Conservation (phyloP, 2,113 vertebrate species). For the Zonotrichia leucophrys region DNA sequence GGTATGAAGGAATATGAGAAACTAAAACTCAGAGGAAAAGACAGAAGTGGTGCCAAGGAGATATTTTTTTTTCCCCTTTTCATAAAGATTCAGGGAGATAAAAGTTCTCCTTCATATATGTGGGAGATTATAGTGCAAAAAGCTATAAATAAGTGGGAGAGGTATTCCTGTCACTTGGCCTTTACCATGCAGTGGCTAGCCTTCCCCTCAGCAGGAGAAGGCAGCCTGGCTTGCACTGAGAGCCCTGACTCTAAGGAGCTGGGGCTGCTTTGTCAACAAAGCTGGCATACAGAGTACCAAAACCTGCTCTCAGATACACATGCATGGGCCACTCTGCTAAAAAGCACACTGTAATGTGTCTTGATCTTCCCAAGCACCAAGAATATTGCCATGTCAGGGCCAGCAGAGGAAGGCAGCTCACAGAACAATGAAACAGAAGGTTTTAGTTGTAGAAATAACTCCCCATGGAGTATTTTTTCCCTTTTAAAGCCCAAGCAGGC, state of each 20-base stretch:
- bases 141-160: neutral
- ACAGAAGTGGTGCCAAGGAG: neutral
- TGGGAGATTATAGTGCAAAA: neutral
- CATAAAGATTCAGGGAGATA: neutral
- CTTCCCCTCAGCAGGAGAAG: neutral
- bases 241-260: neutral
- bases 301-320: neutral
- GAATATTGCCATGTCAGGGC: neutral
- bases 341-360: neutral
- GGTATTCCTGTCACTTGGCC: neutral
- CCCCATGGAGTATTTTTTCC: neutral
- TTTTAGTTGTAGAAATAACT: neutral
- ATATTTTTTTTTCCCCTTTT: neutral
- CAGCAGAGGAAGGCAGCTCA: neutral
- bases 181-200: neutral
- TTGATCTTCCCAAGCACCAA: neutral
- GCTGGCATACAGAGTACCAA: neutral
- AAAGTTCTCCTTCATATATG: neutral
- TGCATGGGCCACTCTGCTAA: accelerated
- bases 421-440: neutral
- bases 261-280: neutral
- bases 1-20: neutral
- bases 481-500: neutral
- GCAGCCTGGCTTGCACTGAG: accelerated
- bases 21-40: neutral